phyloP scores from a whole-genome alignment of 2,888 invertebrate species.

The Euclidia mi region DNA sequence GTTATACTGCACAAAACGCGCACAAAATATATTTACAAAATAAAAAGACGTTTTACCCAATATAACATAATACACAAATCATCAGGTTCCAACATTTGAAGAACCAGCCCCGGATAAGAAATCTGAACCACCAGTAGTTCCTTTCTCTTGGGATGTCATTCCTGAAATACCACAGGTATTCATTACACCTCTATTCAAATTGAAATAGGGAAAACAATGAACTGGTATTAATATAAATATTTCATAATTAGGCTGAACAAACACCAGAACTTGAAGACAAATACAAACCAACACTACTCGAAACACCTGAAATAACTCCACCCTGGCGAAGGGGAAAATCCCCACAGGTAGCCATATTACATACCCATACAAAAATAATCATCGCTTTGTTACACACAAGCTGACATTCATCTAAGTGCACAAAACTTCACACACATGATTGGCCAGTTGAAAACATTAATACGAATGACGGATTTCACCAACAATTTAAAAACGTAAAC shows the following conservation, averaged over 20 bases:
- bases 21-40: constrained; percentile 15
- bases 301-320: constrained; percentile 69
- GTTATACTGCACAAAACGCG: constrained; percentile 29
- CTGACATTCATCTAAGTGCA: constrained; percentile 49
- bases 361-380: constrained; percentile 24
- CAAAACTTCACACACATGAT: constrained; percentile 44
- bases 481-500: constrained; percentile 16
- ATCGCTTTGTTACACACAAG: constrained; percentile 45
- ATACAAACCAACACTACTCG: constrained; percentile 81
- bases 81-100: constrained; percentile 74
- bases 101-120: constrained; percentile 72
- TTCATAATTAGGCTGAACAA: constrained; percentile 81
- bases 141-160: constrained; percentile 85
- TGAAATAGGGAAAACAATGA: constrained; percentile 21
- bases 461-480: constrained; percentile 32
- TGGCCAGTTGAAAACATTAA: constrained; percentile 30
- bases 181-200: constrained; percentile 20
- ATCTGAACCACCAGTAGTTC: constrained; percentile 75
- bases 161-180: constrained; percentile 87
- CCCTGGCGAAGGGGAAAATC: constrained; percentile 82
- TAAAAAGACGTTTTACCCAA: constrained; percentile 12
- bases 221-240: constrained; percentile 39
- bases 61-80: constrained; percentile 35
- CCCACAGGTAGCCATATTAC: constrained; percentile 76
- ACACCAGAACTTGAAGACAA: constrained; percentile 82